Base-by-base conservation (phyloP, 2,797 vertebrate genomes). In the Schizothorax lantsangensis region DNA sequence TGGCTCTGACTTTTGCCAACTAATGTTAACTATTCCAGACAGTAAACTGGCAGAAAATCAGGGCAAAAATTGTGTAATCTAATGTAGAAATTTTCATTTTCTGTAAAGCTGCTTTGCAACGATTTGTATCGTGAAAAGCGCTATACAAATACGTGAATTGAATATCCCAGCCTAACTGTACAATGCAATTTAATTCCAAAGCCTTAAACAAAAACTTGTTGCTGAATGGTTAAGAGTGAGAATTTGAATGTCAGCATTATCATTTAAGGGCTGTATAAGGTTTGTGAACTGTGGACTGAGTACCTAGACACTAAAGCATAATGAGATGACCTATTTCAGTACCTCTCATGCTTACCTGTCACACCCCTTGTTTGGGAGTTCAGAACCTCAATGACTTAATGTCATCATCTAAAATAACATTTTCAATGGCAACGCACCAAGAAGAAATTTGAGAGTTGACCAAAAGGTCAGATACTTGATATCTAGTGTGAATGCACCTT, bases 401-500 rank as follows among this genome's bases (percentile, higher is more conserved):
- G 64, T 47, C 78, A 66, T 38, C 59, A 79, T 59, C 52, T 62
- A 21, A n/a, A 43, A 54, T 79, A 43, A 79, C 36, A 12, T 79
- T 79, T 79, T 79, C 23, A 62, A 79, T 62, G 54, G 54, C 54
- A 79, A n/a, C 2, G 23, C 6, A 0, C n/a, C 33, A 79, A 59
- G 21, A 79, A 59, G 75, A 59, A 12, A 57, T 79, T 79, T 79
- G 19, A 79, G 52, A 40, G 75, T 59, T 40, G 21, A 11, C 21
- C 12, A 15, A 79, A 79, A 59, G 75, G 75, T 79, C 49, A 79
- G 52, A 59, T 79, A 79, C 75, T 59, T 79, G 5, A 52, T 10
- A 36, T 77, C 47, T 77, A 52, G 75, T n/a, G 49, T 79, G 52
- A 79, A 79, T 40, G 6, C 52, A 15, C 14, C 75, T 38, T 59